Percentiles rank a stretch among this genome's conserved stretches.
phyloP scores from a whole-genome alignment of 2,113 vertebrate species.

The Megaptera novaeangliae region DNA sequence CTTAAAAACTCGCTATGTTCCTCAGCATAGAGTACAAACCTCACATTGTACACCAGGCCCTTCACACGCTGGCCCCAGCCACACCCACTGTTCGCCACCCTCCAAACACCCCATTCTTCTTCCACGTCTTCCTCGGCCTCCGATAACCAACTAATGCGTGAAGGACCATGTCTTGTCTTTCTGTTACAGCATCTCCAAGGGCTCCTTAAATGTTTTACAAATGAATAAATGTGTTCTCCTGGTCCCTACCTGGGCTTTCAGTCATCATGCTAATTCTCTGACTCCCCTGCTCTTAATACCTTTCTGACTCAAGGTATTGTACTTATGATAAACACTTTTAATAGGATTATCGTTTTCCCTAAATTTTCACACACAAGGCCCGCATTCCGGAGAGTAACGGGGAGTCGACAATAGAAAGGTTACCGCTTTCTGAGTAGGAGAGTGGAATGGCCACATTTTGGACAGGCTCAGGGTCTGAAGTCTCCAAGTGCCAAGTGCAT shows the following conservation, averaged over 20 bases:
- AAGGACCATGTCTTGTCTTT: background rate
- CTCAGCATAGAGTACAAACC: background rate
- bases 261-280: background rate
- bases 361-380: background rate
- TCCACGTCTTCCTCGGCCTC: background rate
- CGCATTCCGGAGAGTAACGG: background rate
- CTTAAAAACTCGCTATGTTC: background rate
- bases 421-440: slow-evolving; percentile 86
- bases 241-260: background rate
- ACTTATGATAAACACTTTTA: background rate
- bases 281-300: background rate
- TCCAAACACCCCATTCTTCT: background rate
- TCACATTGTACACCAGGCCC: background rate
- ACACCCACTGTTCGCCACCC: background rate
- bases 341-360: background rate
- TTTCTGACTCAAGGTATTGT: background rate
- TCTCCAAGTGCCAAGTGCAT: slow-evolving; percentile 85
- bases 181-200: background rate
- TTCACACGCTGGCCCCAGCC: background rate
- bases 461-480: slow-evolving; percentile 72
- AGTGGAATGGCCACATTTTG: slow-evolving; percentile 86
- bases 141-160: background rate
- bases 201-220: background rate
- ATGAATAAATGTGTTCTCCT: background rate
- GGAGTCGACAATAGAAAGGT: background rate